Evolutionary conservation across 2,888 invertebrate species (phyloP).

Genomic region (Athalia circularis): DNA sequence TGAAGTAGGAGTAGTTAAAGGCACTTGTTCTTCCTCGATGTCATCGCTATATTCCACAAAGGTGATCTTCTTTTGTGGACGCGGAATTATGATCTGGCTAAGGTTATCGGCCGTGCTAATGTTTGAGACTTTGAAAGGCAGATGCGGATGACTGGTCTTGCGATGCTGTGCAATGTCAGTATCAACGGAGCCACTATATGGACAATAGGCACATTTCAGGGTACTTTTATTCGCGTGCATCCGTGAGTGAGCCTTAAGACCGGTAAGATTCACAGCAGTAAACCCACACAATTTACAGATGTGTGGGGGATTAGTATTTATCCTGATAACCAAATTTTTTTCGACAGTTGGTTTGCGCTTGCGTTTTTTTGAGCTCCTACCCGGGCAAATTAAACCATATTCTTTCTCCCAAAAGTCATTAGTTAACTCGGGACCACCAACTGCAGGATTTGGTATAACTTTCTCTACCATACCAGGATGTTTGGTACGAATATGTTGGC

Average conservation of each 20-base stretch:
- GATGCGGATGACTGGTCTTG: slow-evolving; percentile 63
- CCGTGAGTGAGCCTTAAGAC: slow-evolving; percentile 64
- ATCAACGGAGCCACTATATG: slow-evolving; percentile 59
- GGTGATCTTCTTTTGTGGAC: slow-evolving; percentile 28
- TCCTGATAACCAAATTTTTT: neutral
- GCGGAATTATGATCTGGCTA: neutral
- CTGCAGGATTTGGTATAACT: slow-evolving; percentile 61
- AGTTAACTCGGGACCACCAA: slow-evolving; percentile 58
- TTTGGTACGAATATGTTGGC: slow-evolving; percentile 64
- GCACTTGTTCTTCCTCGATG: slow-evolving; percentile 55
- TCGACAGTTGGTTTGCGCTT: slow-evolving; percentile 39
- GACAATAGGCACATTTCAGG: slow-evolving; percentile 69
- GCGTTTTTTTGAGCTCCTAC: slow-evolving; percentile 38
- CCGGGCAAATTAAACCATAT: slow-evolving; percentile 62
- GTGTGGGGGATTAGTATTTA: slow-evolving; percentile 44
- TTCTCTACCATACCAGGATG: slow-evolving; percentile 61
- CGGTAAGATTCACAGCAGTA: slow-evolving; percentile 60
- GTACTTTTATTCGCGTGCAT: slow-evolving; percentile 58
- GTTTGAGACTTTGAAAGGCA: slow-evolving; percentile 58
- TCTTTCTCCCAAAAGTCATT: slow-evolving; percentile 69
- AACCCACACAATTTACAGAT: slow-evolving; percentile 65
- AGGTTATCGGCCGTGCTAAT: slow-evolving; percentile 21
- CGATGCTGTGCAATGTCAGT: slow-evolving; percentile 66
- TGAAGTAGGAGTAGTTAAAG: slow-evolving; percentile 25
- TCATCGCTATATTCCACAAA: slow-evolving; percentile 59